Evolutionary conservation across 2,888 invertebrate genomes (phyloP), one percentile per base, ranked within the genome.

Genomic region (Tachystola acroxantha): DNA sequence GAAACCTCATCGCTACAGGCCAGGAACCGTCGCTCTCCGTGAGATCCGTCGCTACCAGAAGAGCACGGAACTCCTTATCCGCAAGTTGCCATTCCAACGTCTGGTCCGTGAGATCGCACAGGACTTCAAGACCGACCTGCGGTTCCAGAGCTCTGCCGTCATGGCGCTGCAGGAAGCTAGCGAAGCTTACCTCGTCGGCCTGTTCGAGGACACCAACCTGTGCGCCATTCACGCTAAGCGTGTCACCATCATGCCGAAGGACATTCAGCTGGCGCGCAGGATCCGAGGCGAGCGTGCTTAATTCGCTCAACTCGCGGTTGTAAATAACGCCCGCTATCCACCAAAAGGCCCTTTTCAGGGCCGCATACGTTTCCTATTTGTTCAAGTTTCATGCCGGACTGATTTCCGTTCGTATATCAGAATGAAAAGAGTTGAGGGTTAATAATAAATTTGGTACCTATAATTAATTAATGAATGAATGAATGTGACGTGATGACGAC

Each of bases 231-330:
- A 98, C 72, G 97, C 97, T 61, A 97, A 97, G 87, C 93, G 97
- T 65, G 97, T 97, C 39, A 98, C 97, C 51, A 97, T 98, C 85
- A 97, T 97, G 97, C 97, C 97, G 59, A 98, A 97, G 88, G 97
- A 98, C 77, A 97, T 98, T 68, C 97, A 97, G 85, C 89, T 97
- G 78, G 97, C 97, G 43, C 93, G 97, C 75, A 93, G 97, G 89
- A 98, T 98, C 87, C 94, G 97, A 72, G 97, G 97, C 57, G 97
- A 97, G 88, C 93, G 96, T 84, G 95, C 95, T 90, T 96, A 95
- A 93, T 63, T 64, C 65, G 48, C 37, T 49, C n/a, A n/a, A n/a
- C n/a, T n/a, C n/a, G n/a, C n/a, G n/a, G n/a, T n/a, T n/a, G n/a
- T n/a, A n/a, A n/a, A n/a, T 30, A 30, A 10, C 29, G n/a, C n/a